Conservation (phyloP, 1,140 invertebrate species). For the Ooceraea biroi region DNA sequence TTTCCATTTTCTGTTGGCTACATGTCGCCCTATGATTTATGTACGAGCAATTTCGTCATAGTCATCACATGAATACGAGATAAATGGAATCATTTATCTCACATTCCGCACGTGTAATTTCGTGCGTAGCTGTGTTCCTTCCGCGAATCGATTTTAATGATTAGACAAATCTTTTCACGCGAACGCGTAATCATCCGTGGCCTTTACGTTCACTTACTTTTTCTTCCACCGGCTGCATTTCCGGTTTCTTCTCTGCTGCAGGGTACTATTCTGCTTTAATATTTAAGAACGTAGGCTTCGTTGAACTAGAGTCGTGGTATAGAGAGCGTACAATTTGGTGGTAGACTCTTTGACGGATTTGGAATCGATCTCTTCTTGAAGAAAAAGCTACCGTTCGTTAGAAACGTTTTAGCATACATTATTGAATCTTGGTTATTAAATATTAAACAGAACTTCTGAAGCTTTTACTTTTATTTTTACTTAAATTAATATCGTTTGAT, state of each 20-base stretch:
- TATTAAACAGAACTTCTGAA: neutral
- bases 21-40: neutral
- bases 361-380: neutral
- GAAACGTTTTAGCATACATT: neutral
- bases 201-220: neutral
- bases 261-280: neutral
- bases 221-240: neutral
- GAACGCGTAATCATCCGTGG: neutral
- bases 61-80: too few relatives aligned
- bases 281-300: neutral
- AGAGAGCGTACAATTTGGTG: too few relatives aligned
- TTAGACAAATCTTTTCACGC: neutral
- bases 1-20: neutral
- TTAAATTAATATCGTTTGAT: neutral
- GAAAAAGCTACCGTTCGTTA: neutral
- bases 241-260: neutral
- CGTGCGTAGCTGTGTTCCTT: neutral
- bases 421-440: conserved; percentile 11
- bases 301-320: neutral
- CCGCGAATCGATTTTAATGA: conserved; percentile 1
- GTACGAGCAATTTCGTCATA: neutral
- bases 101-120: neutral
- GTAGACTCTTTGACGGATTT: neutral
- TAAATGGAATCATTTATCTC: too few relatives aligned
- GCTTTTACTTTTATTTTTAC: neutral